Percentiles rank a stretch among this genome's conserved stretches.
Evolutionary conservation across 2,113 vertebrate genomes (phyloP).

Genomic region (Dasypus novemcinctus): DNA sequence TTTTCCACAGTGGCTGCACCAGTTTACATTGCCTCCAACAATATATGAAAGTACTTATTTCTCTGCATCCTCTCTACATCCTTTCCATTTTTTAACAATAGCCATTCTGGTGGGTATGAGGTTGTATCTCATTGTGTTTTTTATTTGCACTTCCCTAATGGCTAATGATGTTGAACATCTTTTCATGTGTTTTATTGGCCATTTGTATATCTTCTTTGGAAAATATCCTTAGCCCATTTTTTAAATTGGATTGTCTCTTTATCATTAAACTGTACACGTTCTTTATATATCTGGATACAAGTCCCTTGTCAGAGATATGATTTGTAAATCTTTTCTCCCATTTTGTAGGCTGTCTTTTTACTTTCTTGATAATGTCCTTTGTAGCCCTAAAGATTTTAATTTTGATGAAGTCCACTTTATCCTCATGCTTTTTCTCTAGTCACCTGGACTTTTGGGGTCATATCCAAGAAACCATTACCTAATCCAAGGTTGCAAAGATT

Average conservation of each 20-base stretch:
- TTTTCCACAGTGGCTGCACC: not conserved
- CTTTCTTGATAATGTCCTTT: slow-evolving; percentile 7
- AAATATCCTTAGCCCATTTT: slow-evolving; percentile 7
- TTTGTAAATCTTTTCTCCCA: slow-evolving; percentile 25
- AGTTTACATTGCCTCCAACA: not conserved
- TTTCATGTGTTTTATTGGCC: slow-evolving; percentile 13
- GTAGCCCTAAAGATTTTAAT: not conserved
- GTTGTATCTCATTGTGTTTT: too few relatives aligned
- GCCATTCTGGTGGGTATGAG: slow-evolving; percentile 17
- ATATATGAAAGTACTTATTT: slow-evolving; percentile 23
- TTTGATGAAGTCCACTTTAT: not conserved
- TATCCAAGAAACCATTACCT: slow-evolving; percentile 21
- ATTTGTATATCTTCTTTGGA: slow-evolving; percentile 29
- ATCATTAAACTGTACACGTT: not conserved
- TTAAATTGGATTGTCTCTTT: not conserved
- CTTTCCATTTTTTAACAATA: slow-evolving; percentile 26
- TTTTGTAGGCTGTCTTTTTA: not conserved
- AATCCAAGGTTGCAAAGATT: slow-evolving; percentile 13
- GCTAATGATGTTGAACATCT: not conserved
- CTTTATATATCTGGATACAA: slow-evolving; percentile 32
- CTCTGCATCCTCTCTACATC: not conserved
- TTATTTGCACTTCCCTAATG: too few relatives aligned
- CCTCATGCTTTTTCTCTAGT: slow-evolving; percentile 19
- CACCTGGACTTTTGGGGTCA: not conserved
- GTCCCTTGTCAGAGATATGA: slow-evolving; percentile 10